Percentiles rank a stretch among this genome's conserved stretches.
Conservation (phyloP, 1,140 invertebrate genomes). For the Yoshiicerus persimilis region DNA sequence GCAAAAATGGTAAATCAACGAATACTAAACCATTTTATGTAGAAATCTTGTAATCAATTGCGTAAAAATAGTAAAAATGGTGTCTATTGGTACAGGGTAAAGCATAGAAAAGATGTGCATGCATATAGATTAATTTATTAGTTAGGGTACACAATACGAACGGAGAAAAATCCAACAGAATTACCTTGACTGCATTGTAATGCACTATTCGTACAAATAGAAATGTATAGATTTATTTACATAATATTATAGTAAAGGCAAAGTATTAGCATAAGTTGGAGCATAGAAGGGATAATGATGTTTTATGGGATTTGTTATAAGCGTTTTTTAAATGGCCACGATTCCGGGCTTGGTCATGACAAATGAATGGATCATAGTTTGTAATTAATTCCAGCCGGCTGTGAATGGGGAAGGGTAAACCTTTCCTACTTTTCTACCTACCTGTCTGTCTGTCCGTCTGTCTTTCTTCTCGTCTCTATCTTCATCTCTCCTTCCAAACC, state of each 20-base stretch:
- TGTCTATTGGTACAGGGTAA: too few relatives aligned
- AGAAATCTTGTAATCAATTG: background rate
- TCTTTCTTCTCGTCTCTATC: slow-evolving; percentile 8
- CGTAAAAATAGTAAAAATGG: background rate
- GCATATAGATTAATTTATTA: background rate
- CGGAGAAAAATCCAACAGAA: background rate
- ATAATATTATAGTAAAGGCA: background rate
- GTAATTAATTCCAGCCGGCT: slow-evolving; percentile 50
- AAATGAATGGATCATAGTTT: slow-evolving; percentile 49
- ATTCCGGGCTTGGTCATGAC: slow-evolving; percentile 44
- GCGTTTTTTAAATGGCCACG: slow-evolving; percentile 41
- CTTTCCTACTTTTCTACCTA: slow-evolving; percentile 22
- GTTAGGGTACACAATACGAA: background rate
- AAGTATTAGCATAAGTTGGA: background rate
- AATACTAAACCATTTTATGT: too few relatives aligned
- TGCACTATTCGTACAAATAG: background rate
- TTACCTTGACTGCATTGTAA: background rate
- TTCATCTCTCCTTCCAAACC: background rate
- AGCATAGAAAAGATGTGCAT: background rate
- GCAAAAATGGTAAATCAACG: too few relatives aligned
- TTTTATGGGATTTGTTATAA: slow-evolving; percentile 42
- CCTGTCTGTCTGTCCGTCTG: slow-evolving; percentile 19
- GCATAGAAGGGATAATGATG: slow-evolving; percentile 34
- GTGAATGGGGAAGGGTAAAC: slow-evolving; percentile 34
- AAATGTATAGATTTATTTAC: background rate